Base-by-base conservation (phyloP, 2,113 vertebrate species). In the Alexandromys fortis region DNA sequence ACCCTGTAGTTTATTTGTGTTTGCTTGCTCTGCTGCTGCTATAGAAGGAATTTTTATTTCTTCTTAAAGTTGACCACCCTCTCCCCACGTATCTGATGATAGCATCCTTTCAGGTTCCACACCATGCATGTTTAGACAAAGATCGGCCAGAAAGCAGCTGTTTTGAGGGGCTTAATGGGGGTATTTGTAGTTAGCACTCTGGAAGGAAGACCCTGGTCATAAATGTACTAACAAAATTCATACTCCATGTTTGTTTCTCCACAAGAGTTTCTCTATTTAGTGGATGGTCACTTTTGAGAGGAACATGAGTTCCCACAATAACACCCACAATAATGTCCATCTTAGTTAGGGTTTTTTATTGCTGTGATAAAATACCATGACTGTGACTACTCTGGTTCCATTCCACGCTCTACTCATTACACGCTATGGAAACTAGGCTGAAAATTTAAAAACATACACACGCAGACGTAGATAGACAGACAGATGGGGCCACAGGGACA, bases 101-200 rank as follows among this genome's bases (percentile, higher is more conserved):
- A 92, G 94, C 93, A 16, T 42, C 78, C 55, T 94, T 90, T 96
- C 89, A 79, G 81, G 90, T 94, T 33, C 85, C 58, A 93, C 35
- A 68, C 76, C 24, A 21, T 83, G 55, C 38, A 72, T 76, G 94
- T 96, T 86, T 92, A 67, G 87, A 96, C 93, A 94, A 90, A 92
- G 17, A 42, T 95, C 76, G 85, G 68, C 61, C 85, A 26, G 35
- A 65, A 93, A 96, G 58, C 24, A 96, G 65, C 24, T 70, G 5
- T 94, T 94, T 83, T 92, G 55, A 92, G 58, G 55, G 26, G 90
- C 42, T 90, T 87, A n/a, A 70, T 94, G 8, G 86, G 86, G 55
- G 72, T 92, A 89, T 85, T 49, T 78, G 68, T 72, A 91, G 55
- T 73, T 87, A 73, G 30, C 88, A 75, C 78, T 89, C 42, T 79